Percentiles rank a stretch among this genome's conserved stretches.
Evolutionary conservation across 2,113 vertebrate genomes (phyloP).

Genomic region (Aspidoscelis tigris): DNA sequence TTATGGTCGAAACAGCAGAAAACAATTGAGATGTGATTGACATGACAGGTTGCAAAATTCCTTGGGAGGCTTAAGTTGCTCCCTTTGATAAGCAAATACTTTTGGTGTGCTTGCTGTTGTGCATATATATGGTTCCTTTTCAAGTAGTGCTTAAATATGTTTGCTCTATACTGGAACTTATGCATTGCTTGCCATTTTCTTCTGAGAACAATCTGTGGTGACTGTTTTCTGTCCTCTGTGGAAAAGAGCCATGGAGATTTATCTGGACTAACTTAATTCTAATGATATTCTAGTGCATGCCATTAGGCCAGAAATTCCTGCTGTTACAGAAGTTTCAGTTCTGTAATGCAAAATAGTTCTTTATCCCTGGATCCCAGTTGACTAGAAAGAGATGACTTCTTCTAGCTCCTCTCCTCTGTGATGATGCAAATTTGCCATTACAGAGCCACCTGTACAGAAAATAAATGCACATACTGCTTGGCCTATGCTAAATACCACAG

Average conservation of each 20-base stretch:
- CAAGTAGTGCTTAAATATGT: not conserved
- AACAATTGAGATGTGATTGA: too few relatives aligned
- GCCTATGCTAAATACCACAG: slow-evolving; percentile 6
- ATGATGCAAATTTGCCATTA: slow-evolving; percentile 23
- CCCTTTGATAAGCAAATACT: not conserved
- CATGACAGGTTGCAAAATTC: not conserved
- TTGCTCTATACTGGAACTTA: not conserved
- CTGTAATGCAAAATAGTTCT: slow-evolving; percentile 1
- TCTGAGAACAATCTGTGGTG: not conserved
- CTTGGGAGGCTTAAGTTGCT: not conserved
- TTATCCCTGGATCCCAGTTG: slow-evolving; percentile 15
- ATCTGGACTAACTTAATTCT: slow-evolving; percentile 1
- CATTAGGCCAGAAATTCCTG: slow-evolving; percentile 7
- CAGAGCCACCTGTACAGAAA: not conserved
- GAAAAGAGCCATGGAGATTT: not conserved
- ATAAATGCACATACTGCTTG: not conserved
- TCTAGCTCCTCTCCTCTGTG: not conserved
- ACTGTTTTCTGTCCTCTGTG: not conserved
- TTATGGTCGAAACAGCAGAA: too few relatives aligned
- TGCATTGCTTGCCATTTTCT: not conserved
- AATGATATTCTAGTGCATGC: slow-evolving; percentile 13
- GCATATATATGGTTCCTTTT: not conserved
- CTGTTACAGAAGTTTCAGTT: slow-evolving; percentile 8
- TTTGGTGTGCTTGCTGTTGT: not conserved
- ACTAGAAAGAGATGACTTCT: slow-evolving; percentile 25